These are phyloP conservation scores for Ctenoplectra terminalis DNA, from an alignment of 1,140 invertebrate genomes.

Conservation along the genomic window DNA sequence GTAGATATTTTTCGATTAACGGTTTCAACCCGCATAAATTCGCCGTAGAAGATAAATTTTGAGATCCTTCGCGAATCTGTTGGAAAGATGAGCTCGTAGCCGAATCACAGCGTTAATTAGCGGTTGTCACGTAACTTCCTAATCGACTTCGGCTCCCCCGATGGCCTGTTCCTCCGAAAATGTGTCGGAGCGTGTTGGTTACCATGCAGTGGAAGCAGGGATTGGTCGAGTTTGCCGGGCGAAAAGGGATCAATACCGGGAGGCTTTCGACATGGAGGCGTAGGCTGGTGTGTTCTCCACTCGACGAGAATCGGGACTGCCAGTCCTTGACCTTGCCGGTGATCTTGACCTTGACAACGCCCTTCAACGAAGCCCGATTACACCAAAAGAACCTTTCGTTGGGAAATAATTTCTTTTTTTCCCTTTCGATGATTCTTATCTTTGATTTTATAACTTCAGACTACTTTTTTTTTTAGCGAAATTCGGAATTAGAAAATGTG, in stretches of 20 bases:
- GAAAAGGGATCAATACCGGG: conserved; percentile 75
- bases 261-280: conserved; percentile 68
- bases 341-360: conserved; percentile 61
- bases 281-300: conserved; percentile 65
- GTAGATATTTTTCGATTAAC: too few relatives aligned
- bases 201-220: conserved; percentile 61
- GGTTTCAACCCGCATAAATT: too few relatives aligned
- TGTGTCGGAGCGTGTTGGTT: conserved; percentile 46
- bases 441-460: too few relatives aligned
- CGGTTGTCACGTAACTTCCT: conserved; percentile 37
- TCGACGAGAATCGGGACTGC: conserved; percentile 66
- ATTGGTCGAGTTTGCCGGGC: conserved; percentile 69
- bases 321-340: conserved; percentile 70
- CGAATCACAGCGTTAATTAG: conserved; percentile 36
- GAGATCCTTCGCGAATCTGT: background rate
- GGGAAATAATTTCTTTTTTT: conserved; percentile 13
- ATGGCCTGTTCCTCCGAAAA: conserved; percentile 49
- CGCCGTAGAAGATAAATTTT: background rate
- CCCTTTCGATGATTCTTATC: background rate
- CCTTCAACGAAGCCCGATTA: conserved; percentile 39
- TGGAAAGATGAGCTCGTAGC: background rate
- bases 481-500: too few relatives aligned
- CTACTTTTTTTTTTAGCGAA: too few relatives aligned
- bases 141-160: background rate
- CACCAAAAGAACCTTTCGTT: conserved; percentile 10